Conservation (phyloP, 2,797 vertebrate genomes). For the Xiphophorus birchmanni region DNA sequence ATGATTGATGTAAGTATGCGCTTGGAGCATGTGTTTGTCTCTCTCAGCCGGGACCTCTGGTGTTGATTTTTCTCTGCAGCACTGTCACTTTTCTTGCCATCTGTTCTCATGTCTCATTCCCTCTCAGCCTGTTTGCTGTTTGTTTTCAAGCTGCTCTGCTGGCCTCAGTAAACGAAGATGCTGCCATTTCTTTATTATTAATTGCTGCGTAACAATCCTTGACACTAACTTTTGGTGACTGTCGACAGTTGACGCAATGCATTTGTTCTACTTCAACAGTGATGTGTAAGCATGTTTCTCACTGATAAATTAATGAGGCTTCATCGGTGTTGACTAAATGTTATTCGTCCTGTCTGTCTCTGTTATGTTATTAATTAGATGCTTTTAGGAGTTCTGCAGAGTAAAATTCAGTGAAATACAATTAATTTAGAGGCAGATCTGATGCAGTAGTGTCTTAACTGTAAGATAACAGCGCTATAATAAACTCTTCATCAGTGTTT, state of each 20-base stretch:
- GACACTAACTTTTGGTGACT: constrained; percentile 27
- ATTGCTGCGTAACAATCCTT: constrained; percentile 37
- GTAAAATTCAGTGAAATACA: constrained; percentile 12
- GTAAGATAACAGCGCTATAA: neutral
- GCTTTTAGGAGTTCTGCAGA: constrained; percentile 39
- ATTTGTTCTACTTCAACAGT: constrained; percentile 15
- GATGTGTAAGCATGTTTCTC: constrained; percentile 12
- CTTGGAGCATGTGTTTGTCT: constrained; percentile 57
- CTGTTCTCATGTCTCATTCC: constrained; percentile 52
- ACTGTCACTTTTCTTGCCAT: constrained; percentile 65
- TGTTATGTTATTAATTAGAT: constrained; percentile 19
- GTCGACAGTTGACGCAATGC: constrained; percentile 19
- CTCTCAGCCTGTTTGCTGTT: constrained; percentile 59
- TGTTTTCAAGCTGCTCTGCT: constrained; percentile 58
- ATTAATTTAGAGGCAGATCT: neutral
- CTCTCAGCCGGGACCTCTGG: constrained; percentile 58
- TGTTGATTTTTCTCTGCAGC: constrained; percentile 60
- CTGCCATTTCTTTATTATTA: constrained; percentile 23
- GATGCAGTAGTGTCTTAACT: constrained; percentile 6
- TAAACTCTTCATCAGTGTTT: constrained; percentile 26
- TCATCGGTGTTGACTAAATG: constrained; percentile 31
- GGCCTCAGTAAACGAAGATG: constrained; percentile 33
- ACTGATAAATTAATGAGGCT: constrained; percentile 26
- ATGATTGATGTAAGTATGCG: constrained; percentile 93
- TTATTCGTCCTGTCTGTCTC: constrained; percentile 17